Evolutionary conservation across 37 sponge, comb jelly and placozoan species (phyloP).

Genomic region (Theonella swinhoei): DNA sequence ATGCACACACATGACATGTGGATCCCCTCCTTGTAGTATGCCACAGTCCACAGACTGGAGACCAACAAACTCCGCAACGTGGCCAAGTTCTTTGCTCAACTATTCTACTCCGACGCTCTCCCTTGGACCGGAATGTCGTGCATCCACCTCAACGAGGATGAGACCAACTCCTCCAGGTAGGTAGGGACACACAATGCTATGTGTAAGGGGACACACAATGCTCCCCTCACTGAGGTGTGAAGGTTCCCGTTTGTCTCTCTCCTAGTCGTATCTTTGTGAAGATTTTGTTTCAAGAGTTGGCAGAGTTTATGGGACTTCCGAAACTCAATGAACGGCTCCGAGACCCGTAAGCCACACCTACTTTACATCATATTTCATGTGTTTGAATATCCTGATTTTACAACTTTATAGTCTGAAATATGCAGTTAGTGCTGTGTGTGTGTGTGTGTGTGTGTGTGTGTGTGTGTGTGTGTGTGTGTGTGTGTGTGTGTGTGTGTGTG

Average conservation of each 20-base stretch:
- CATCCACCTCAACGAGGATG: conserved; percentile 95
- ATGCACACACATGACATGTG: neutral
- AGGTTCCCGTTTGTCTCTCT: neutral
- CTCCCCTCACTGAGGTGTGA: too few relatives aligned
- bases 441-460: too few relatives aligned
- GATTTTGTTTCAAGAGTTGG: conserved; percentile 97
- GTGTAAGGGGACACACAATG: neutral
- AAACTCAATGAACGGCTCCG: conserved; percentile 88
- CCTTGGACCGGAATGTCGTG: conserved; percentile 95
- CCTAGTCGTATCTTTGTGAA: conserved; percentile 96
- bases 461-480: too few relatives aligned
- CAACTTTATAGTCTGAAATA: too few relatives aligned
- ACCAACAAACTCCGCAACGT: conserved; percentile 97
- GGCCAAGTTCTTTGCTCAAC: conserved; percentile 89
- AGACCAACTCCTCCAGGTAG: conserved; percentile 95
- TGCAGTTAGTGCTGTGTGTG: too few relatives aligned
- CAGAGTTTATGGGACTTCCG: conserved; percentile 92
- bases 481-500: too few relatives aligned
- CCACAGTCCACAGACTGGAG: conserved; percentile 94
- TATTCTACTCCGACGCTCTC: conserved; percentile 94
- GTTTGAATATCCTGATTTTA: too few relatives aligned
- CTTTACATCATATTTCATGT: neutral
- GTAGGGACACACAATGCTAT: neutral
- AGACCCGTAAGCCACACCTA: conserved; percentile 71
- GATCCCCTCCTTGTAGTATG: conserved; percentile 73